Conservation (phyloP, 2,797 vertebrate genomes). For the Propithecus deckenii region DNA sequence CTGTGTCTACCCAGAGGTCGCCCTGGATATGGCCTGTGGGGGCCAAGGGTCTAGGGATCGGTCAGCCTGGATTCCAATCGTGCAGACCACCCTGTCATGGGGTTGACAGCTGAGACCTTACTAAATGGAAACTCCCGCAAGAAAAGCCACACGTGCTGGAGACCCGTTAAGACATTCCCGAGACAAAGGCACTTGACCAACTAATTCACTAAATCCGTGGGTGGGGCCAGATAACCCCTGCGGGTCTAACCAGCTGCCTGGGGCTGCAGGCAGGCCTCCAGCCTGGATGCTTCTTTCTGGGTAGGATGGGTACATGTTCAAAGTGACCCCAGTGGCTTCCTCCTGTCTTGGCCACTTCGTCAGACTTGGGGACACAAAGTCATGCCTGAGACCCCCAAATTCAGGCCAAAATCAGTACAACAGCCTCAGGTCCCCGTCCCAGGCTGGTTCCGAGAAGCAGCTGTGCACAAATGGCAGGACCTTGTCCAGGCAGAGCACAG, state of each 20-base stretch:
- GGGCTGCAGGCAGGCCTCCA: neutral
- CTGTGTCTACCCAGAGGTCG: neutral
- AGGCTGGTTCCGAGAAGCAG: rapidly evolving
- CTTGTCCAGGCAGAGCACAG: neutral
- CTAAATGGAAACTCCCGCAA: neutral
- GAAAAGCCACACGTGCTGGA: neutral
- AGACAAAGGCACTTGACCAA: neutral
- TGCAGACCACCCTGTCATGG: neutral
- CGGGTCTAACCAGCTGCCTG: rapidly evolving
- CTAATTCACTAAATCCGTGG: neutral
- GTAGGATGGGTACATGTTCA: rapidly evolving
- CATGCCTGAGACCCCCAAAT: neutral
- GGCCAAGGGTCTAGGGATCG: rapidly evolving
- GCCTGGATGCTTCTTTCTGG: neutral
- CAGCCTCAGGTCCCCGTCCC: neutral
- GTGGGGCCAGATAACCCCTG: rapidly evolving
- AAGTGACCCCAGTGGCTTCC: no score
- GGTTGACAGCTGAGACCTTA: neutral
- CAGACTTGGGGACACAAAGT: no score
- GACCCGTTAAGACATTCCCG: rapidly evolving
- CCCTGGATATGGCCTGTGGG: neutral
- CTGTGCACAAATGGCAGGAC: rapidly evolving
- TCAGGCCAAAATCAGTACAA: neutral
- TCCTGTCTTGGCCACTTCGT: no score
- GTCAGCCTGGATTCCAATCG: neutral